These are phyloP conservation scores for Epistrophe grossulariae DNA, from an alignment of 2,888 invertebrate genomes.

Conservation along the genomic window DNA sequence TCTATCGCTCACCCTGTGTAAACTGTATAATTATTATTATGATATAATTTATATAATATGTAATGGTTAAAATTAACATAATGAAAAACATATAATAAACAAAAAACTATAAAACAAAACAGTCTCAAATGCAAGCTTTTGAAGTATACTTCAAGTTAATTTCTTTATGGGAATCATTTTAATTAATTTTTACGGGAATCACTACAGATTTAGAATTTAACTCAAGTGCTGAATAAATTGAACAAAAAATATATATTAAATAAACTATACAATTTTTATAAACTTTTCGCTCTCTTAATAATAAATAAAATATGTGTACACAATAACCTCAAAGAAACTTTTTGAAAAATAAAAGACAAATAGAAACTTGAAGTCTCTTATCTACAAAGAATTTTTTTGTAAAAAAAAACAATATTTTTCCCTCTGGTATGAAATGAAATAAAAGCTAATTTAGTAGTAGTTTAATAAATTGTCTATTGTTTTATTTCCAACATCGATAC, in stretches of 20 bases:
- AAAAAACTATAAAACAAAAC: conserved; percentile 14
- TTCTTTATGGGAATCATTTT: conserved; percentile 22
- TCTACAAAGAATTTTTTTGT: conserved; percentile 17
- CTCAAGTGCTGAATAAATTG: conserved; percentile 80
- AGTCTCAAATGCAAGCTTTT: conserved; percentile 49
- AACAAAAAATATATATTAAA: conserved; percentile 46
- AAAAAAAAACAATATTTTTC: conserved; percentile 4
- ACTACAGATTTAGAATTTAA: conserved; percentile 77
- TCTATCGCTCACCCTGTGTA: conserved; percentile 55
- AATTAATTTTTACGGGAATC: conserved; percentile 16
- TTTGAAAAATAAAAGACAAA: conserved; percentile 24
- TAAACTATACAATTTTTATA: conserved; percentile 68
- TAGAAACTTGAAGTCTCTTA: conserved; percentile 12
- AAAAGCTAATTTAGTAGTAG: conserved; percentile 50
- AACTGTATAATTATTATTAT: conserved; percentile 43
- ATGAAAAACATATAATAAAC: conserved; percentile 10
- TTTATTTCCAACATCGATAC: not conserved
- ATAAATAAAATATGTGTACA: conserved; percentile 41
- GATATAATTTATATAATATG: conserved; percentile 55
- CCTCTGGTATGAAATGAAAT: conserved; percentile 54
- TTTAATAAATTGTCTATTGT: conserved; percentile 32
- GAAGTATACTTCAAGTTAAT: conserved; percentile 1
- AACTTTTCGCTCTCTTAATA: conserved; percentile 61
- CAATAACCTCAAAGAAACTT: conserved; percentile 23
- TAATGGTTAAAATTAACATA: conserved; percentile 38